phyloP scores from a whole-genome alignment of 2,888 invertebrate species.

The Rotaria macrura region DNA sequence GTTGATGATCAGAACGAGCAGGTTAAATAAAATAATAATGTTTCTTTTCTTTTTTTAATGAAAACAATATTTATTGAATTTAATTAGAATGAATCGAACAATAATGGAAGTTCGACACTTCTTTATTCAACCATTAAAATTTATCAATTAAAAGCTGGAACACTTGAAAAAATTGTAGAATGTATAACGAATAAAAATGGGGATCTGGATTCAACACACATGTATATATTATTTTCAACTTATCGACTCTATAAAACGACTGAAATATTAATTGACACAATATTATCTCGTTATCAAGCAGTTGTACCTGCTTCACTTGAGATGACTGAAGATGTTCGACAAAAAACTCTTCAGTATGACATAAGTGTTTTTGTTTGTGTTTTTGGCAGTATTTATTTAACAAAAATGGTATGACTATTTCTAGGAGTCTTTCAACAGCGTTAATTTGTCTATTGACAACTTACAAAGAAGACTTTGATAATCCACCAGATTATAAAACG shows the following conservation, averaged over 20 bases:
- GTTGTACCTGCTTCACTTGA: conserved; percentile 51
- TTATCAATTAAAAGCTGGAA: conserved; percentile 70
- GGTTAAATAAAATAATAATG: background rate
- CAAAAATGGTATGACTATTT: conserved; percentile 10
- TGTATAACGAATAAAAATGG: conserved; percentile 84
- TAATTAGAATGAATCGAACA: background rate
- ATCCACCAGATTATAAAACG: conserved; percentile 66
- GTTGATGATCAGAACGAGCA: background rate
- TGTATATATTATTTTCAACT: conserved; percentile 85
- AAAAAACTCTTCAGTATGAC: conserved; percentile 53
- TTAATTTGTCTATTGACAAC: conserved; percentile 93
- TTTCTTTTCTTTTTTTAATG: background rate
- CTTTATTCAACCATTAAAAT: conserved; percentile 28
- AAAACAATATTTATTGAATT: background rate
- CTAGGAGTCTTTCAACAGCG: conserved; percentile 48
- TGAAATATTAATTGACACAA: conserved; percentile 68
- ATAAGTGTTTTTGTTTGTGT: background rate
- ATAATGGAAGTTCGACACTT: background rate
- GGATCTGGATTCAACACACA: conserved; percentile 89
- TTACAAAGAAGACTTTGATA: conserved; percentile 84
- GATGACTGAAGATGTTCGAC: conserved; percentile 55
- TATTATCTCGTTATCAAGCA: conserved; percentile 57
- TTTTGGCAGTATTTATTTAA: background rate
- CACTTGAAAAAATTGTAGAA: conserved; percentile 80
- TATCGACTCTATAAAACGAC: conserved; percentile 81